Conservation (phyloP, 2,113 vertebrate species). For the Amphiprion ocellaris region DNA sequence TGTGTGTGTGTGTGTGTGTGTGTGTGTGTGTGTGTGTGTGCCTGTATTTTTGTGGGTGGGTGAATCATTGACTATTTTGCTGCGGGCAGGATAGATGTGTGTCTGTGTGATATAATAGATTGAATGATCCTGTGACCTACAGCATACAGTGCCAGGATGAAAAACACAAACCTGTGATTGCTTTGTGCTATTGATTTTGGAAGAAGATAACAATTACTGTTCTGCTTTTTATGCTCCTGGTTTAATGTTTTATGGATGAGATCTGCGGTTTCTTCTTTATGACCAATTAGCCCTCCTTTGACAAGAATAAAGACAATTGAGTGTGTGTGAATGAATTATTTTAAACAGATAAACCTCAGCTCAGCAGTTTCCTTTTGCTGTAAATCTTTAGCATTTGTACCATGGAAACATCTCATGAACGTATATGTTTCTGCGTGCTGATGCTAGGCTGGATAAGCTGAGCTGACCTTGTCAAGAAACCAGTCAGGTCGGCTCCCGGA, state of each 20-base stretch:
- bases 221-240: slow-evolving; percentile 25
- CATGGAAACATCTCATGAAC: slow-evolving; percentile 2
- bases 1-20: slow-evolving; percentile 37
- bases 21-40: slow-evolving; percentile 6
- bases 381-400: background rate
- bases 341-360: background rate
- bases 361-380: background rate
- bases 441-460: background rate
- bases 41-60: slow-evolving; percentile 17
- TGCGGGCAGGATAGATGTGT: slow-evolving; percentile 50
- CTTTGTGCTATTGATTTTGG: slow-evolving; percentile 55
- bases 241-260: slow-evolving; percentile 44
- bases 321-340: background rate
- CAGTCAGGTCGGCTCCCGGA: slow-evolving; percentile 94
- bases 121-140: slow-evolving; percentile 64
- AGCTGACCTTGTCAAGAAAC: slow-evolving; percentile 86
- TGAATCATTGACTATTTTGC: slow-evolving; percentile 66
- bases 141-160: slow-evolving; percentile 30
- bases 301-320: background rate
- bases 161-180: slow-evolving; percentile 47
- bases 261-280: slow-evolving; percentile 11
- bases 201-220: slow-evolving; percentile 12
- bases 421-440: background rate
- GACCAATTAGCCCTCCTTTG: background rate
- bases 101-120: slow-evolving; percentile 57